A percentile compares a stretch with the other conserved stretches of the same genome.
These are phyloP conservation scores for Montipora foliosa DNA, from an alignment of 64 coral and sea anemone species.

Conservation along the genomic window DNA sequence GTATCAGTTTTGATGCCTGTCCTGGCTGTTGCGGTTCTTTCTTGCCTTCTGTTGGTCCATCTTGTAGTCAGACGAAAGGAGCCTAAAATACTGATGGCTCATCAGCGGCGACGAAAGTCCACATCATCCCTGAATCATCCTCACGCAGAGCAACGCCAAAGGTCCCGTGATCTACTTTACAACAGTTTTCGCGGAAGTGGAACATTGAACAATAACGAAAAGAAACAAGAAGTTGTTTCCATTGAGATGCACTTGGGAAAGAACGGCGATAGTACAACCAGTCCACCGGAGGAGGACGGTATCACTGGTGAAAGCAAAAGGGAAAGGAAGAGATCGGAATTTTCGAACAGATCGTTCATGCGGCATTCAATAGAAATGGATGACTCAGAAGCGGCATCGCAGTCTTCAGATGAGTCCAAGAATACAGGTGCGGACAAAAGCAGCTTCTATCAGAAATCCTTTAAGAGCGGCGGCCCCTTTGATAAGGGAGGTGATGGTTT, in stretches of 20 bases:
- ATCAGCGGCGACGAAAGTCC: not conserved
- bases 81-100: not conserved
- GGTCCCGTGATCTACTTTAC: not conserved
- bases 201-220: conserved; percentile 4
- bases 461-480: conserved; percentile 1
- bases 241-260: conserved; percentile 20
- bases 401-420: not conserved
- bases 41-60: conserved; percentile 16
- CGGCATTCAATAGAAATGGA: not conserved
- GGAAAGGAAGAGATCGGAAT: not conserved
- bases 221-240: conserved; percentile 16
- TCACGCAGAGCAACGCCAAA: conserved; percentile 11
- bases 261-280: not conserved
- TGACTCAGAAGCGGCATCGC: not conserved
- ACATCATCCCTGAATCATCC: not conserved
- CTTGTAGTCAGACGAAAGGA: not conserved
- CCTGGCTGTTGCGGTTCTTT: conserved; percentile 18
- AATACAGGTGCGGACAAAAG: not conserved
- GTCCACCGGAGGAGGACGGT: not conserved
- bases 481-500: not conserved
- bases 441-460: not conserved
- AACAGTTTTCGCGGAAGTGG: not conserved
- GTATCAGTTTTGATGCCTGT: conserved; percentile 30
- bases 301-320: not conserved
- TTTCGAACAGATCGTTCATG: conserved; percentile 23